Percentiles rank a stretch among this genome's conserved stretches.
Conservation (phyloP, 2,888 invertebrate species). For the Copidosoma aretas region DNA sequence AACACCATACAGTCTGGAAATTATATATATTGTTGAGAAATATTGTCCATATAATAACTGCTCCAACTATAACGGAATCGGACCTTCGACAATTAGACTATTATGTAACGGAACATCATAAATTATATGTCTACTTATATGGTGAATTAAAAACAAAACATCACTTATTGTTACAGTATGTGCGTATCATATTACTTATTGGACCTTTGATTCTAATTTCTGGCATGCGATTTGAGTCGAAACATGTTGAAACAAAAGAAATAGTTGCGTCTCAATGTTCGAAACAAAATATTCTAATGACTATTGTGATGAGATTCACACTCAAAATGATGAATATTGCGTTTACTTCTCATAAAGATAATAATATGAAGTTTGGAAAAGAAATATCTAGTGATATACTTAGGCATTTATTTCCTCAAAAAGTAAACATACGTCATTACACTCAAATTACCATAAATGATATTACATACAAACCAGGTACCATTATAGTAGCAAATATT, state of each 20-base stretch:
- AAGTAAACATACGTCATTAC: neutral
- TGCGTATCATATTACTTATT: conserved; percentile 13
- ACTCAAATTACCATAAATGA: neutral
- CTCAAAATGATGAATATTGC: neutral
- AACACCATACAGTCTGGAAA: conserved; percentile 10
- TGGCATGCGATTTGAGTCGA: conserved; percentile 27
- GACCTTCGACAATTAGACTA: conserved; percentile 14
- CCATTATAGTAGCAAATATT: neutral
- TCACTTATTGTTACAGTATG: conserved; percentile 21
- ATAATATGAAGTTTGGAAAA: neutral
- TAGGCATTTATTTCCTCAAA: neutral
- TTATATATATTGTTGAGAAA: conserved; percentile 19
- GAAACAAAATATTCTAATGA: neutral
- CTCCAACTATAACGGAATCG: conserved; percentile 6
- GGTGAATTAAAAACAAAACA: conserved; percentile 22
- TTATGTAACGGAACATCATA: conserved; percentile 21
- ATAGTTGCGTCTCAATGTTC: neutral
- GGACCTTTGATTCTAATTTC: conserved; percentile 19
- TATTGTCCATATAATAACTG: conserved; percentile 19
- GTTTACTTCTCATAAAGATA: neutral
- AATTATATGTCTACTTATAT: conserved; percentile 26
- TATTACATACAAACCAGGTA: neutral
- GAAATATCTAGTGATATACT: neutral
- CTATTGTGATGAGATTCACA: neutral
- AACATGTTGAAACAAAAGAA: conserved; percentile 14